A percentile compares a stretch with the other conserved stretches of the same genome.
Evolutionary conservation across 2,113 vertebrate genomes (phyloP).

Genomic region (Myrmecobius fasciatus): DNA sequence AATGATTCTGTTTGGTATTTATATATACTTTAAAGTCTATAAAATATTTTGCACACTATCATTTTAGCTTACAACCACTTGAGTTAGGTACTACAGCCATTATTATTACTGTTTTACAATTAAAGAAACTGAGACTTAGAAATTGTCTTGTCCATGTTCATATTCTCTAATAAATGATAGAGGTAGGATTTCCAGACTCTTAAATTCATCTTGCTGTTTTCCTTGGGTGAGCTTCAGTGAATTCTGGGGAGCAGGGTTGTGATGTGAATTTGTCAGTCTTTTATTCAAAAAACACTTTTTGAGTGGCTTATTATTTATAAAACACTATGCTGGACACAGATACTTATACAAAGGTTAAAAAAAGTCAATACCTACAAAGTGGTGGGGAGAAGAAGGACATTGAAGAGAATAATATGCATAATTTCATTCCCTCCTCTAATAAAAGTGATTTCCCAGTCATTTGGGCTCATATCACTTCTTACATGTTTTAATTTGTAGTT

Average conservation of each 20-base stretch:
- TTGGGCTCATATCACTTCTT: background rate
- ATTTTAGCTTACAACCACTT: background rate
- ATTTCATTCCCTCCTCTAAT: background rate
- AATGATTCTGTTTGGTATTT: background rate
- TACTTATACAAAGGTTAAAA: background rate
- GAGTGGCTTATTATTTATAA: background rate
- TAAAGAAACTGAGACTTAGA: background rate
- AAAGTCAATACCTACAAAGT: background rate
- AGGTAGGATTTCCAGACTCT: background rate
- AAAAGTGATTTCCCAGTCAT: background rate
- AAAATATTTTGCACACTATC: background rate
- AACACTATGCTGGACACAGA: background rate
- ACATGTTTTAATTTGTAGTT: background rate
- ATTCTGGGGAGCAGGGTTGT: background rate
- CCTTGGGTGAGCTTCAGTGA: background rate
- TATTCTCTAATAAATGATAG: background rate
- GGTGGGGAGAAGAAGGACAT: background rate
- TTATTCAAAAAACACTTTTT: background rate
- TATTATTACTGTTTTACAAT: background rate
- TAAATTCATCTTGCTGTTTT: background rate
- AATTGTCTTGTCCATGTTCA: background rate
- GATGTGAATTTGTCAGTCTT: background rate
- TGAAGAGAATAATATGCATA: background rate
- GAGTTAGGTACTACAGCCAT: background rate
- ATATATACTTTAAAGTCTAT: background rate